Evolutionary conservation across 2,113 vertebrate genomes (phyloP).

Genomic region (Piaya cayana): DNA sequence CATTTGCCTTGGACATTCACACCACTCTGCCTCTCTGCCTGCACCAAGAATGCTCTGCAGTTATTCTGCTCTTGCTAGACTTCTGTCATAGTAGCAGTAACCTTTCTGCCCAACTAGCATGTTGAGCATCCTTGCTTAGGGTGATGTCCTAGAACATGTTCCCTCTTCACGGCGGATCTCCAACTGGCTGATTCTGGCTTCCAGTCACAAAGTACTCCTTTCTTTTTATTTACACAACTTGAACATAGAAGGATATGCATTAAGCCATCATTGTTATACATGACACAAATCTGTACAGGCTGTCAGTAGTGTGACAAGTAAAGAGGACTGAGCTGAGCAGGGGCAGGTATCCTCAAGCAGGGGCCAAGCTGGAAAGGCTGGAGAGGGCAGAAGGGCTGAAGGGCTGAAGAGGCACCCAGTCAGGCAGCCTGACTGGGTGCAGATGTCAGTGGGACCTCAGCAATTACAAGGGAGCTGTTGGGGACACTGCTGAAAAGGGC

Average conservation of each 20-base stretch:
- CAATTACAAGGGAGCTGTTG: accelerated
- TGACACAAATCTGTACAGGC: too few relatives aligned
- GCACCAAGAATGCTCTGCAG: background rate
- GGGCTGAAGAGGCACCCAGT: too few relatives aligned
- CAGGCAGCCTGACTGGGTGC: accelerated
- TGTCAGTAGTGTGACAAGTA: too few relatives aligned
- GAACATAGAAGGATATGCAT: too few relatives aligned
- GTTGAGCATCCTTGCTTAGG: too few relatives aligned
- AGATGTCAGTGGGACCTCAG: accelerated
- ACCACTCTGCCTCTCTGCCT: background rate
- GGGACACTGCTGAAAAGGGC: accelerated
- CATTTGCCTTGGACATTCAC: background rate
- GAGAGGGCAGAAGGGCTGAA: background rate
- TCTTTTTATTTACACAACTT: too few relatives aligned
- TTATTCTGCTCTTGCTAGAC: background rate
- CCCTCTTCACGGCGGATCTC: too few relatives aligned
- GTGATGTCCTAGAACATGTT: too few relatives aligned
- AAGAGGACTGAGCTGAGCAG: accelerated
- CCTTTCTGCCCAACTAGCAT: too few relatives aligned
- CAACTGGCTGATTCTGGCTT: too few relatives aligned
- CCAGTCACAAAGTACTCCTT: too few relatives aligned
- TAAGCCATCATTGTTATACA: too few relatives aligned
- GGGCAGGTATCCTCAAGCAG: accelerated
- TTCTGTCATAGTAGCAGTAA: background rate
- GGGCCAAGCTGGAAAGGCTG: background rate